Evolutionary conservation across 2,888 invertebrate species (phyloP).

Genomic region (Lepeophtheirus nordmannii): DNA sequence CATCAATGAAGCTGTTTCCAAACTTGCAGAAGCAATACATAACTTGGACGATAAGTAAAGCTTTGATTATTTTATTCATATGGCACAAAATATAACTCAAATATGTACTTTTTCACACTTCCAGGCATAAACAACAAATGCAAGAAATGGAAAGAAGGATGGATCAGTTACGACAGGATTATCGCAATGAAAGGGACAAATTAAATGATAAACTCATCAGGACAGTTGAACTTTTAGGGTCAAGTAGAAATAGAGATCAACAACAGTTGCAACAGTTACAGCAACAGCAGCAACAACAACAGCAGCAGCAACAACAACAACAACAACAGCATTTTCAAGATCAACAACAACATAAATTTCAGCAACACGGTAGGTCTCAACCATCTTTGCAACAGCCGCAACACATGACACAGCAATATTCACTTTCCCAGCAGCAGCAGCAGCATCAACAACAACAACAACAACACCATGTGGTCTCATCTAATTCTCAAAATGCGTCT

Average conservation of each 20-base stretch:
- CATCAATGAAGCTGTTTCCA: constrained; percentile 3
- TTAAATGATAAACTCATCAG: constrained; percentile 4
- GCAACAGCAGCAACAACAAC: not conserved
- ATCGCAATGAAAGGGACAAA: constrained; percentile 4
- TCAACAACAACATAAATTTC: not conserved
- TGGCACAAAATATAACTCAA: no score
- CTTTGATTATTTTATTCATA: not conserved
- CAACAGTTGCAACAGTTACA: not conserved
- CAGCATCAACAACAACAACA: not conserved
- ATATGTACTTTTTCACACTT: no score
- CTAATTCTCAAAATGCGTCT: no score
- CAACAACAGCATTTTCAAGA: not conserved
- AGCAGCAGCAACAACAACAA: constrained; percentile 1
- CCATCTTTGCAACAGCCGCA: not conserved
- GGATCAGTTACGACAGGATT: constrained; percentile 11
- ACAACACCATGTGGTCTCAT: not conserved
- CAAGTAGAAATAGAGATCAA: not conserved
- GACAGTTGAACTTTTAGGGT: constrained; percentile 1
- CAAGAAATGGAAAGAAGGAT: constrained; percentile 5
- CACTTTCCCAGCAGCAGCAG: constrained; percentile 1
- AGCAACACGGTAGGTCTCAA: not conserved
- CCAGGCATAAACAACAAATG: constrained; percentile 19
- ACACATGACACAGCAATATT: not conserved
- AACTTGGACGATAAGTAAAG: not conserved
- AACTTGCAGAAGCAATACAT: constrained; percentile 5